phyloP scores from a whole-genome alignment of 2,797 vertebrate genomes.

The Macropodus opercularis region DNA sequence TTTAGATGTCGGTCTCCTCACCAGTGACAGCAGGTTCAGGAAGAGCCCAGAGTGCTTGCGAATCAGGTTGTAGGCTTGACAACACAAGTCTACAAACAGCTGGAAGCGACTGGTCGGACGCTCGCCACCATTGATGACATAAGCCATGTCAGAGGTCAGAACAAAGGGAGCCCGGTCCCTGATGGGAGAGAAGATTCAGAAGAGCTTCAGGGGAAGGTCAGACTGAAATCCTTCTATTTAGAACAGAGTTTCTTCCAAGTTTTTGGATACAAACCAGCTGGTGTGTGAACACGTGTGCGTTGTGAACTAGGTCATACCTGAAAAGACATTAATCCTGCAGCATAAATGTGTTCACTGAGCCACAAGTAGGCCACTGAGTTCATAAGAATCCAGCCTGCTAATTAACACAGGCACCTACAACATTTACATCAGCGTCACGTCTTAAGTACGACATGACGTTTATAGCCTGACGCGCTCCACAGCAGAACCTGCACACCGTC shows the following conservation, averaged over 20 bases:
- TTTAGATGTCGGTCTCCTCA: conserved; percentile 68
- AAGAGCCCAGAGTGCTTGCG: conserved; percentile 94
- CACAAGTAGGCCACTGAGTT: background rate
- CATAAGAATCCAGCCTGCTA: too few species aligned
- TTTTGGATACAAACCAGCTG: conserved; percentile 15
- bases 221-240: too few species aligned
- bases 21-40: conserved; percentile 95
- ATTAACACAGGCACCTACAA: background rate
- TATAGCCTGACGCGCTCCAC: background rate
- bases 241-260: too few species aligned
- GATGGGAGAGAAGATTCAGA: conserved; percentile 6
- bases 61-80: conserved; percentile 97
- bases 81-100: conserved; percentile 96
- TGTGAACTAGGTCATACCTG: conserved; percentile 19
- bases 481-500: background rate
- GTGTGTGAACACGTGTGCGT: conserved; percentile 11
- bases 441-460: too few species aligned
- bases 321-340: conserved; percentile 15
- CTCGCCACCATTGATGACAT: conserved; percentile 98
- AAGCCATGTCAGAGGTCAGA: conserved; percentile 98
- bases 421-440: too few species aligned
- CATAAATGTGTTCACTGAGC: background rate
- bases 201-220: background rate
- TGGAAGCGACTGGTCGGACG: conserved; percentile 97
- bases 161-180: conserved; percentile 98